Conservation (phyloP, 2,888 invertebrate species). For the Nyleta sp. region DNA sequence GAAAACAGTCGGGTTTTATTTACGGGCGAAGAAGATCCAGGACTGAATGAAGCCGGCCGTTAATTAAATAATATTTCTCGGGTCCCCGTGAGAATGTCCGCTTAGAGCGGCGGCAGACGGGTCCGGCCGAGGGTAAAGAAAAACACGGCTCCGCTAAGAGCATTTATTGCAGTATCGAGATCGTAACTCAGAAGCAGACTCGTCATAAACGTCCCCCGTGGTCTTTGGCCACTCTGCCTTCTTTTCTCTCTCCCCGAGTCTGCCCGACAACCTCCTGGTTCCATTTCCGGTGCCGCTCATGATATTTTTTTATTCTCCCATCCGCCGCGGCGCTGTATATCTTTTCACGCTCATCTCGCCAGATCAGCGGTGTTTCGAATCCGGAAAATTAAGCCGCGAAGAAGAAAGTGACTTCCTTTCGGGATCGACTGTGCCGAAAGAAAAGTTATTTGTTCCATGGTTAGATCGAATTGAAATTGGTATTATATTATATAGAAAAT, state of each 20-base stretch:
- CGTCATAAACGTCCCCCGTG: conserved; percentile 79
- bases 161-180: conserved; percentile 81
- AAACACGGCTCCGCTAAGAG: conserved; percentile 76
- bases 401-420: neutral
- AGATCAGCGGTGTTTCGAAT: neutral
- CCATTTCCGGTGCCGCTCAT: conserved; percentile 45
- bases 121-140: conserved; percentile 63
- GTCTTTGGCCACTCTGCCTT: conserved; percentile 59
- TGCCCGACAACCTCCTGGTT: conserved; percentile 28
- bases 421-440: too few relatives aligned
- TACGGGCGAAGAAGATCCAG: conserved; percentile 72
- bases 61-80: conserved; percentile 82
- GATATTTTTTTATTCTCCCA: conserved; percentile 32
- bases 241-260: conserved; percentile 17
- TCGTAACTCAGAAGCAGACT: conserved; percentile 78
- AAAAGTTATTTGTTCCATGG: too few relatives aligned
- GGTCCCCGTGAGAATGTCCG: conserved; percentile 69
- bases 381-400: neutral
- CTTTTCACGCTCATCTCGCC: neutral
- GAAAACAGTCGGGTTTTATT: conserved; percentile 68
- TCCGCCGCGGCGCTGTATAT: neutral
- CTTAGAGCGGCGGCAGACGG: conserved; percentile 65
- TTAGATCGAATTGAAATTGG: too few relatives aligned
- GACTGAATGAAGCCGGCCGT: conserved; percentile 70
- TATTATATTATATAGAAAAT: too few relatives aligned